These are phyloP conservation scores for Mus pahari DNA, from an alignment of 2,113 vertebrate genomes.

Conservation along the genomic window DNA sequence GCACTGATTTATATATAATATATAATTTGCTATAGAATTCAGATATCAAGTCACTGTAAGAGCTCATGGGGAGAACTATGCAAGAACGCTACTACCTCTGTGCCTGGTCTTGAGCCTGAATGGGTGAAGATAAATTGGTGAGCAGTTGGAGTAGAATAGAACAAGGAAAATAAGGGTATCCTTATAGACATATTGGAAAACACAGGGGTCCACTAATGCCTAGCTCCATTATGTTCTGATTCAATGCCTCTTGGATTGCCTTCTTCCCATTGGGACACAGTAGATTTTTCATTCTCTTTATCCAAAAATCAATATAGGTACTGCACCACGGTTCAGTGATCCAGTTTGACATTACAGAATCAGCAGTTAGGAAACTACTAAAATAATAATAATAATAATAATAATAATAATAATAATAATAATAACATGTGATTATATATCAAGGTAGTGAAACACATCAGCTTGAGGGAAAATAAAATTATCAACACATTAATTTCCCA, in stretches of 20 bases:
- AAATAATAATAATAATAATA: background rate
- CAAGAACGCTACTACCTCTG: background rate
- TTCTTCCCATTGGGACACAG: background rate
- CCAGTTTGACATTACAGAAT: background rate
- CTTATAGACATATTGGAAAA: background rate
- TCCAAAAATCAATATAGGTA: background rate
- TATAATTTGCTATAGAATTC: background rate
- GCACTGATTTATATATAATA: background rate
- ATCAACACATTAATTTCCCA: background rate
- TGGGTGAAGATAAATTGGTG: background rate
- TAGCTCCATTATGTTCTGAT: background rate
- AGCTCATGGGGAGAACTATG: background rate
- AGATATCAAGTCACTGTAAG: background rate
- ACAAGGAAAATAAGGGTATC: background rate
- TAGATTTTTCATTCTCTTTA: background rate
- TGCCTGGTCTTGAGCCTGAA: fast-evolving
- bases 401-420: too few species aligned
- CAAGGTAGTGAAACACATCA: background rate
- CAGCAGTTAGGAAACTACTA: background rate
- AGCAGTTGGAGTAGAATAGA: background rate
- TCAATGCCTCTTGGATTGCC: background rate
- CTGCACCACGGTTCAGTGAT: background rate
- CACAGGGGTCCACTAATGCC: background rate
- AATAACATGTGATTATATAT: background rate
- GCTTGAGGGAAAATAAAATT: background rate